A percentile compares a stretch with the other conserved stretches of the same genome.
These are phyloP conservation scores for Varanus salvator DNA, from an alignment of 2,113 vertebrate genomes.

Conservation along the genomic window DNA sequence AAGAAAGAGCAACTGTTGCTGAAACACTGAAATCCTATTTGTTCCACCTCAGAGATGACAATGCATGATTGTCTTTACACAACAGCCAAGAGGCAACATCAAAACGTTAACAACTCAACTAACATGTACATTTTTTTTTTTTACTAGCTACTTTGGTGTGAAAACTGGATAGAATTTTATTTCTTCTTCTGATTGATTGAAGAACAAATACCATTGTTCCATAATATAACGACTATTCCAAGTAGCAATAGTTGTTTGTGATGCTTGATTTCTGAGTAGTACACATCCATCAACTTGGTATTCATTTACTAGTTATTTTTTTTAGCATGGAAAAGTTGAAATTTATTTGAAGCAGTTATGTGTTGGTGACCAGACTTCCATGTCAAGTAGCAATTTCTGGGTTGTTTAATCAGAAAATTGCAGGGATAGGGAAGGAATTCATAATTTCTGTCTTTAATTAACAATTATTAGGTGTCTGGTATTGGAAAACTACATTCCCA, in stretches of 20 bases:
- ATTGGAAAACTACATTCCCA: not conserved
- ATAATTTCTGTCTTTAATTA: too few species aligned
- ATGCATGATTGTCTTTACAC: slow-evolving; percentile 57
- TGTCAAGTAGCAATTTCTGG: too few species aligned
- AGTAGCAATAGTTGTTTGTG: not conserved
- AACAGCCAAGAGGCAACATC: slow-evolving; percentile 28
- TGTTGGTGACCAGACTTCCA: not conserved
- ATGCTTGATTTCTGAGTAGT: not conserved
- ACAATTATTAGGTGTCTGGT: not conserved
- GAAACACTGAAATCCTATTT: slow-evolving; percentile 68
- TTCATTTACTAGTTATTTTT: not conserved
- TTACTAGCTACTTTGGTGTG: not conserved
- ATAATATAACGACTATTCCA: not conserved
- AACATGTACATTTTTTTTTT: not conserved
- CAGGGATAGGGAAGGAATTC: too few species aligned
- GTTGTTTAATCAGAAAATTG: too few species aligned
- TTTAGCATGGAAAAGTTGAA: not conserved
- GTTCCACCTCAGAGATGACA: slow-evolving; percentile 65
- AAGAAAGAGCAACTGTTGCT: slow-evolving; percentile 67
- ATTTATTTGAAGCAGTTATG: not conserved
- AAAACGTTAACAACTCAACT: slow-evolving; percentile 17
- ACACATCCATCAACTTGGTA: not conserved
- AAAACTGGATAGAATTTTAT: not conserved
- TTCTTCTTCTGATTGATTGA: not conserved
- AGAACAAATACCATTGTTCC: not conserved